Evolutionary conservation across 35 echinoderm and acorn worm species (phyloP), one percentile per base, ranked within the genome.

Genomic region (Amphiura filiformis): DNA sequence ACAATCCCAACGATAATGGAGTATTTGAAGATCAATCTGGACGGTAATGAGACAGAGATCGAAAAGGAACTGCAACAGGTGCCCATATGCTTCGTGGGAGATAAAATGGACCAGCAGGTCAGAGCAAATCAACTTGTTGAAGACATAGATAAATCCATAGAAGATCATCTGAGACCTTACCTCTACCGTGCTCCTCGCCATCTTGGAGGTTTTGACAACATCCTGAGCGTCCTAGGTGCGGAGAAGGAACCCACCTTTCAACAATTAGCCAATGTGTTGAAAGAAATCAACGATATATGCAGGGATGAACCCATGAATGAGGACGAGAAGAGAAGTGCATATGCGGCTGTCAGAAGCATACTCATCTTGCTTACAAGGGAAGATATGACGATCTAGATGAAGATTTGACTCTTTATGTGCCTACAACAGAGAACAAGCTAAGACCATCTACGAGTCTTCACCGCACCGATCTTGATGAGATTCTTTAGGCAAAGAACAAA

Each of bases 111-210:
- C 11, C 38, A 44, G 1, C 40, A 44, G 32, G 56, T 85, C 4
- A 85, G 35, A 34, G 83, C 83, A 33, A 37, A 70, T 70, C 83
- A 85, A 34, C 35, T 85, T 31, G 83, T 85, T 12, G 64, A 65
- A 23, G 64, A 75, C 32, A 15, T 85, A 5, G 26, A 26, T 23
- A 28, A 61, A 0, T 0, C 0, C 1, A n/a, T 18, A 1, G 57
- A 70, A 28, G 37, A 37, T 31, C 35, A 20, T 20, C 32, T 85
- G 20, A 64, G 56, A 64, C 83, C 83, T 13, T 85, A 85, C 18
- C 32, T 85, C 22, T 85, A 65, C 28, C 64, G 64, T 22, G 34
- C 56, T 18, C 83, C 83, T 34, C 30, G 83, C 33, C 31, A 65
- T 1, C 23, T 85, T 47, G 32, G 32, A 23, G 17, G 35, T 0